Base-by-base conservation (phyloP, 2,888 invertebrate species). In the Acheta domesticus region DNA sequence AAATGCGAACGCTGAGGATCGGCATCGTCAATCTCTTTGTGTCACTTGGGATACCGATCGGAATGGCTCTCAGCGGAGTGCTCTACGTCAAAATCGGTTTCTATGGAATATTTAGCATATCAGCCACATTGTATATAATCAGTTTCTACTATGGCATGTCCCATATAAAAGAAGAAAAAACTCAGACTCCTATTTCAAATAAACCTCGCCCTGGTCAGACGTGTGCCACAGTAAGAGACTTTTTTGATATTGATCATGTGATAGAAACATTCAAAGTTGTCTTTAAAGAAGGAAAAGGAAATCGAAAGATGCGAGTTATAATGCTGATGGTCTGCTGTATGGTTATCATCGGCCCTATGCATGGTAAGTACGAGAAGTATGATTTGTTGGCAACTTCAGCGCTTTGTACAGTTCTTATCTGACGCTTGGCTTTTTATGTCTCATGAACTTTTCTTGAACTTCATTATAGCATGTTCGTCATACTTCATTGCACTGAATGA, bases 1-100 rank as follows among this genome's bases (percentile, higher is more conserved):
- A 95, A 86, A 93, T 93, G 83, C 91, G 96, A 83, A 96, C 96
- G 36, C 88, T 95, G 77, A 88, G 96, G 82, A 95, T 97, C 84
- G 96, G 96, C 48, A 92, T 96, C 78, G 93, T 96, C 82, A 97
- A 97, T 87, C 91, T 96, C 12, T 96, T 96, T 86, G 92, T 95
- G 83, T 96, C 96, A 1, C 88, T 96, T 77, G 96, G 96, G 48
- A 93, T 96, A 80, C 96, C 96, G 0, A 91, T 96, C 14, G 97
- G 97, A n/a, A 93, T 95, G 84, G 95, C 96, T 11, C 88, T 95
- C 5, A 96, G 96, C 85, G 97, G 96, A 1, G 91, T 96, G 79
- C 88, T 96, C 82, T 91, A 93, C 84, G 89, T 91, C 78, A 89
- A 93, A 86, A 92, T 94, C 80, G 94, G 94, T 0, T 92, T 95